phyloP scores from a whole-genome alignment of 2,888 invertebrate genomes.

The Stegophylla sp. region DNA sequence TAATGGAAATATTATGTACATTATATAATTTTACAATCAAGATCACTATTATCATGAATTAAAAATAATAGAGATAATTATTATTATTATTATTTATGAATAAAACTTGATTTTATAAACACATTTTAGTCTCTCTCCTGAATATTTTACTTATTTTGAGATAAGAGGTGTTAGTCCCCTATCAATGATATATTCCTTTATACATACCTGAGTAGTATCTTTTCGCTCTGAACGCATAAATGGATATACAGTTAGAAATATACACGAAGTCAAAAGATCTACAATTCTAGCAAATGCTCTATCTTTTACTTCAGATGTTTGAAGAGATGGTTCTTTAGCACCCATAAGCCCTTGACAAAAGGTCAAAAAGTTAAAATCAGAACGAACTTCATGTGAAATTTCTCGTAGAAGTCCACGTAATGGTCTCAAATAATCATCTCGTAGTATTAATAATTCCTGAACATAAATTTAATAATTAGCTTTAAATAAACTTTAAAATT shows the following conservation, averaged over 20 bases:
- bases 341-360: constrained; percentile 72
- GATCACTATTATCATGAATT: no score
- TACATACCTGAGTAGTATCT: constrained; percentile 63
- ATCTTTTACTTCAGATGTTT: constrained; percentile 77
- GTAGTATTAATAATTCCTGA: constrained; percentile 82
- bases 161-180: no score
- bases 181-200: neutral
- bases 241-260: constrained; percentile 81
- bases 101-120: no score
- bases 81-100: no score
- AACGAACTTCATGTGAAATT: constrained; percentile 81
- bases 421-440: constrained; percentile 89
- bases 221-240: constrained; percentile 68
- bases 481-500: neutral
- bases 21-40: no score
- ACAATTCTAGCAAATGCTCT: constrained; percentile 82
- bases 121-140: no score
- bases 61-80: no score
- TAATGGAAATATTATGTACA: no score
- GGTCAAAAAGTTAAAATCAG: constrained; percentile 80
- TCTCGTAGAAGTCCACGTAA: constrained; percentile 86
- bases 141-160: no score
- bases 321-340: constrained; percentile 71
- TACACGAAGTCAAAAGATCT: constrained; percentile 85
- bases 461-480: constrained; percentile 21